Evolutionary conservation across 2,113 vertebrate species (phyloP), one percentile per base, ranked within the genome.

Genomic region (Pholis gunnellus): DNA sequence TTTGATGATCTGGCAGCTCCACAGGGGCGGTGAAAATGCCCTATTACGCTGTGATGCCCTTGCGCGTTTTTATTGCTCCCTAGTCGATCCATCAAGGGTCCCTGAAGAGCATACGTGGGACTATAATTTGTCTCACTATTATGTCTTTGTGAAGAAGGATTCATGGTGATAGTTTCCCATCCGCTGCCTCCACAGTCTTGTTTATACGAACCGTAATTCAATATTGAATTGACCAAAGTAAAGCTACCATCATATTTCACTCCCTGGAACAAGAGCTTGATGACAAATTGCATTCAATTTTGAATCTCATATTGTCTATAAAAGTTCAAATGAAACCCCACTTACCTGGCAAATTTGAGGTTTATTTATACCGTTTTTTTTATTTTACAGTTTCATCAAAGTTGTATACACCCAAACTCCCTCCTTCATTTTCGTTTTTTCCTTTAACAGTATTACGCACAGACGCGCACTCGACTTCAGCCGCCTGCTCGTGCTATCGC

Each of bases 1-100:
- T 94, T 94, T 92, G 91, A 88, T 85, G 88, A 86, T 88, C 86
- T 71, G 87, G 91, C 90, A 79, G 88, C 80, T 50, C 82, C 77
- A 44, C 79, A 50, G 81, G 76, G 83, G 82, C 63, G 73, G 61
- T 44, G 74, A 71, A 83, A 72, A 71, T 15, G 60, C 57, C 68
- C 57, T 17, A 54, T 67, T 44, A 66, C 44, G 8, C 59, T 44
- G 15, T 14, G 81, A 72, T 71, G 79, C 81, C 67, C 42, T 40
- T 69, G 65, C 42, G 60, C 31, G 1, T 75, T 42, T 79, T 46
- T 52, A 56, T 67, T 27, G 83, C 73, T 69, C 61, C 63, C 57
- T n/a, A 6, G 27, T 34, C 8, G 59, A 17, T 52, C 56, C 59
- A 70, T 70, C 57, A 63, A 27, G 52, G 65, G 31, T 25, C 61